Conservation (phyloP, 1,140 invertebrate species). For the Ooceraea biroi region DNA sequence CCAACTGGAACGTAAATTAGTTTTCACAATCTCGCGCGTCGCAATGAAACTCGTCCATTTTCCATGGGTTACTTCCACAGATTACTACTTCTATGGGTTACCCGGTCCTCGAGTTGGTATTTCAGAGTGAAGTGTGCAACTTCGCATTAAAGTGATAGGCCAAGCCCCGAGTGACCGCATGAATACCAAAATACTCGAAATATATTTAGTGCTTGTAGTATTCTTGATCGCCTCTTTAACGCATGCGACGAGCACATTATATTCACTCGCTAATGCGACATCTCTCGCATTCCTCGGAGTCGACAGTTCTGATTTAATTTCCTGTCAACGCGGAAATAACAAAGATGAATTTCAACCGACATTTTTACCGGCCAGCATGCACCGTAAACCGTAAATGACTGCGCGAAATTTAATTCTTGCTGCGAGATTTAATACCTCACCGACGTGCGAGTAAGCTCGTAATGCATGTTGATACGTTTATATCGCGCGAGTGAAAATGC, state of each 20-base stretch:
- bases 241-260: neutral
- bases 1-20: neutral
- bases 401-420: constrained; percentile 46
- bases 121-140: neutral
- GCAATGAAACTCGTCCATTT: neutral
- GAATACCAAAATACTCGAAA: constrained; percentile 35
- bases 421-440: constrained; percentile 41
- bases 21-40: neutral
- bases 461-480: constrained; percentile 43
- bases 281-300: neutral
- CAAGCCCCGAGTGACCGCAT: constrained; percentile 7
- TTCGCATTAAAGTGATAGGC: neutral
- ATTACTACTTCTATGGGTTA: too few species aligned
- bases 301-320: constrained; percentile 50
- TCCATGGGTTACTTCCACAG: neutral
- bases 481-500: neutral
- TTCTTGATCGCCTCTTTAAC: constrained; percentile 39
- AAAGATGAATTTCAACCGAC: constrained; percentile 50
- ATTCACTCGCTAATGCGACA: constrained; percentile 20
- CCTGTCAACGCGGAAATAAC: constrained; percentile 37
- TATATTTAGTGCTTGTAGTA: constrained; percentile 43
- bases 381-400: constrained; percentile 21
- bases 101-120: neutral
- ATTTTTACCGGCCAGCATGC: neutral
- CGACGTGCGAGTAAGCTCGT: constrained; percentile 22